Evolutionary conservation across 2,888 invertebrate species (phyloP), one percentile per base, ranked within the genome.

Genomic region (Lepidocyrtoides sp.): DNA sequence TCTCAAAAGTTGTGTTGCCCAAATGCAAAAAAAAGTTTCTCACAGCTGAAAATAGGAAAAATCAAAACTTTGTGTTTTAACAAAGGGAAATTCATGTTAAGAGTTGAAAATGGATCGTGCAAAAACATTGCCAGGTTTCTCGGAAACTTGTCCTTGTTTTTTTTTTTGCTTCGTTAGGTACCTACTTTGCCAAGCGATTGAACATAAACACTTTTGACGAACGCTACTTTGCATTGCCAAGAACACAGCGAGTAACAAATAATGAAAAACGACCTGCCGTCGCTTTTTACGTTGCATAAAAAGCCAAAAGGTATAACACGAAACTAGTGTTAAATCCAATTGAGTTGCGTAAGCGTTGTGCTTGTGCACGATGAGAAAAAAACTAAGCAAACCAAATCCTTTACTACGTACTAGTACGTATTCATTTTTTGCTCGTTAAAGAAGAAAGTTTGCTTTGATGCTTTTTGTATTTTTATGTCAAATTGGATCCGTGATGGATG

Each of bases 381-480:
- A 7, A 14, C 26, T 5, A 69, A 44, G 20, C 54, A 48, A n/a
- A 8, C 29, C n/a, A 77, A 79, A 4, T 54, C 29, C 54, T 54
- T 79, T 79, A 77, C 44, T 48, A 75, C 60, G 20, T 48, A 36
- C 75, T n/a, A 7, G 3, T 14, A 20, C 20, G 23, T 32, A 69
- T 14, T 41, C 36, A 69, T 86, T 86, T 86, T 86, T 86, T 86
- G 85, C 75, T 86, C 85, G 75, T 86, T 86, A 86, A 57, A 86
- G 69, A 57, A 75, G 69, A 84, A 82, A 82, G 23, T 60, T 82
- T 63, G 44, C 29, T 69, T 69, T 36, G 26, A 36, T 48, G 23
- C 26, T 75, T 44, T 54, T 57, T 17, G 54, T 79, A 57, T 79
- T 57, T 86, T 86, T 23, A 77, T 77, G 77, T 60, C 77, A 77